phyloP scores from a whole-genome alignment of 2,888 invertebrate species.

The Sphaerophoria taeniata region DNA sequence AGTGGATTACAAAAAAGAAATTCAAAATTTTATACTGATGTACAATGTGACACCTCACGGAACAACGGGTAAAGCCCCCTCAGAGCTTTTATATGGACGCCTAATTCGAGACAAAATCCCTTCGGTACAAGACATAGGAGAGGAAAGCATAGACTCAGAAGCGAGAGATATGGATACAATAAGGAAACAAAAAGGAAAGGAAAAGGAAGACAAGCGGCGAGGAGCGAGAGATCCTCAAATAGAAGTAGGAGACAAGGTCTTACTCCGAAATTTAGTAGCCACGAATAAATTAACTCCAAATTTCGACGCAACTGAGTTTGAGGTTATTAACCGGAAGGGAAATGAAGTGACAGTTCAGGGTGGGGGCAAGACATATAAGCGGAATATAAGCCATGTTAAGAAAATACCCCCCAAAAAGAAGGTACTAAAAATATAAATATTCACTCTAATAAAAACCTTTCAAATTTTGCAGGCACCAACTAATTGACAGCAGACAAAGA shows the following conservation, averaged over 20 bases:
- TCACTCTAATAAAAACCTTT: conserved; percentile 3
- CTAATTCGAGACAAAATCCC: conserved; percentile 44
- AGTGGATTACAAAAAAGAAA: conserved; percentile 46
- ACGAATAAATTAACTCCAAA: conserved; percentile 68
- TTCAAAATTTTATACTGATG: conserved; percentile 55
- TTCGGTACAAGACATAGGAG: conserved; percentile 41
- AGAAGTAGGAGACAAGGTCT: conserved; percentile 48
- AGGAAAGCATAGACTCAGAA: conserved; percentile 36
- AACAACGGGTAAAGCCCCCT: conserved; percentile 51
- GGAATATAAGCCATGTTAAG: conserved; percentile 25
- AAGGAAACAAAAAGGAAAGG: conserved; percentile 47
- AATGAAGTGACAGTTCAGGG: conserved; percentile 46
- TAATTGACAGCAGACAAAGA: background rate
- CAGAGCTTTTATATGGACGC: conserved; percentile 46
- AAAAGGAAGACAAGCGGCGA: conserved; percentile 45
- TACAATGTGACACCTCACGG: conserved; percentile 61
- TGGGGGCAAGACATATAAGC: background rate
- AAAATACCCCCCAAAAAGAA: conserved; percentile 10
- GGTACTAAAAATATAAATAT: background rate
- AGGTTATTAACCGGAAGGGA: conserved; percentile 52
- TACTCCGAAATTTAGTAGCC: conserved; percentile 62
- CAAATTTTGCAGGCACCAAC: background rate
- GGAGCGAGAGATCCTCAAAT: conserved; percentile 50
- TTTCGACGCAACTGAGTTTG: conserved; percentile 41
- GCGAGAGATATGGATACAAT: conserved; percentile 44